These are phyloP conservation scores for Drosophila biarmipes DNA, from an alignment of 1,140 invertebrate genomes.

Conservation along the genomic window DNA sequence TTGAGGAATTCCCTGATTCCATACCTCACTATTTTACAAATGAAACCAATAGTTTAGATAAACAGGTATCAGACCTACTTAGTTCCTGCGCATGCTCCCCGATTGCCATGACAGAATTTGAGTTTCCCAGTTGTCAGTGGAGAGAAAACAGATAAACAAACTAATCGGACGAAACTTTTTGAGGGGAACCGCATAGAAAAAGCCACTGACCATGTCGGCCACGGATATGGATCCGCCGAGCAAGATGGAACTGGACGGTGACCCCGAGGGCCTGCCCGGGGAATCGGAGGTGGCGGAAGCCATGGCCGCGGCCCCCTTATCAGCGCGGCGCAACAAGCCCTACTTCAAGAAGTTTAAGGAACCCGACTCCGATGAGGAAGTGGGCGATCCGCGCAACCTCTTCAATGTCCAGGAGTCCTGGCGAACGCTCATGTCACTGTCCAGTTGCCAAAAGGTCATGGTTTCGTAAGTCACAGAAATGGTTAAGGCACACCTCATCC, in stretches of 20 bases:
- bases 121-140: conserved; percentile 18
- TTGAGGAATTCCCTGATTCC: no score
- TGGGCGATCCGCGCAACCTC: conserved; percentile 31
- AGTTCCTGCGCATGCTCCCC: conserved; percentile 44
- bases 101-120: conserved; percentile 62
- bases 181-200: background rate
- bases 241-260: background rate
- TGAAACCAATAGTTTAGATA: background rate
- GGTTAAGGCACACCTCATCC: no score
- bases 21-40: no score
- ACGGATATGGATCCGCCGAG: background rate
- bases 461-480: conserved; percentile 54
- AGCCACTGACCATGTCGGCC: background rate
- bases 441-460: conserved; percentile 72
- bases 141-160: conserved; percentile 14
- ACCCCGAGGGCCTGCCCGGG: background rate
- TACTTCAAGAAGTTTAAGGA: conserved; percentile 62
- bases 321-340: conserved; percentile 18
- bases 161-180: background rate
- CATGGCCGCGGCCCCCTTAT: background rate
- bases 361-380: conserved; percentile 66
- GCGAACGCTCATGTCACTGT: conserved; percentile 58
- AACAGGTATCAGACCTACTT: background rate
- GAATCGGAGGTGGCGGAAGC: conserved; percentile 1
- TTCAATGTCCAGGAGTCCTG: conserved; percentile 72